Conservation (phyloP, 1,140 invertebrate species). For the Littorina saxatilis region DNA sequence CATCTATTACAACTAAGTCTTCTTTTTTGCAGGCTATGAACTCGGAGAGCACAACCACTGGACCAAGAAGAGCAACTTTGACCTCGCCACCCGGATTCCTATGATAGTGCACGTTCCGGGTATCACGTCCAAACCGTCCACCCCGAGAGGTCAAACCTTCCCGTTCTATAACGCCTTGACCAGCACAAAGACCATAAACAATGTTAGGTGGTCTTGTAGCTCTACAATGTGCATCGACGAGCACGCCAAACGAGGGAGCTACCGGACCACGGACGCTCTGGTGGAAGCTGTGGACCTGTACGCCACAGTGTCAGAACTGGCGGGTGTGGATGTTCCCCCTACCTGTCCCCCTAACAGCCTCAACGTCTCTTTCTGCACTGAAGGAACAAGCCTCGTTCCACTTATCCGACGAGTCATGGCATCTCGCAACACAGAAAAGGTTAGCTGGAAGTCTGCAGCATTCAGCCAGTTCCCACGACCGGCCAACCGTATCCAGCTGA, state of each 20-base stretch:
- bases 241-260: neutral
- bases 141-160: neutral
- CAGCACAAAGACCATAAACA: too few relatives aligned
- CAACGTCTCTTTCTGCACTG: conserved; percentile 78
- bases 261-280: conserved; percentile 54
- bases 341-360: conserved; percentile 76
- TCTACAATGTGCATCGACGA: neutral
- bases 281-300: conserved; percentile 90
- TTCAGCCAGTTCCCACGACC: conserved; percentile 43
- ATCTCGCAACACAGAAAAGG: too few relatives aligned
- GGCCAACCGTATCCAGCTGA: conserved; percentile 81
- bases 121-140: conserved; percentile 24
- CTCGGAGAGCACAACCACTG: conserved; percentile 88
- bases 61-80: conserved; percentile 93
- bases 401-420: too few relatives aligned
- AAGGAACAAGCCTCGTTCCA: conserved; percentile 83
- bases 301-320: conserved; percentile 86
- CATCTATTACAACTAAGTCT: too few relatives aligned
- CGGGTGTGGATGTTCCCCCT: conserved; percentile 78
- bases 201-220: neutral
- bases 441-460: conserved; percentile 31
- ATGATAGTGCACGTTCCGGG: conserved; percentile 84
- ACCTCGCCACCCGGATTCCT: conserved; percentile 85
- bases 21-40: conserved; percentile 83
- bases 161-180: neutral